Evolutionary conservation across 2,797 vertebrate species (phyloP).

Genomic region (Etheostoma perlongum): DNA sequence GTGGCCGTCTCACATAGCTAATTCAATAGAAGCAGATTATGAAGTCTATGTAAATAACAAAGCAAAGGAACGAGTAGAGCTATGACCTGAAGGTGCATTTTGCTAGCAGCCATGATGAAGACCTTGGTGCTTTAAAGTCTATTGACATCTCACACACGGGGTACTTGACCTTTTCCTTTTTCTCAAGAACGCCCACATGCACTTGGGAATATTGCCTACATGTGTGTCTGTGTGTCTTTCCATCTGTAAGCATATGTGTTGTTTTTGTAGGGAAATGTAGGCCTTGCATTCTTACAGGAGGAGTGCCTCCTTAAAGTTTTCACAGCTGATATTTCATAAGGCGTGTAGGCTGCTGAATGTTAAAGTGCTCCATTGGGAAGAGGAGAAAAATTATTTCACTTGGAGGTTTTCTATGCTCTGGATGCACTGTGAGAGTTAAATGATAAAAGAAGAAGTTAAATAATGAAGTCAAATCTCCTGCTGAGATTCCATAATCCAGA

Average conservation of each 20-base stretch:
- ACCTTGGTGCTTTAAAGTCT: conserved; percentile 34
- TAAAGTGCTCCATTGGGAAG: conserved; percentile 30
- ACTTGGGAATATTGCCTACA: conserved; percentile 29
- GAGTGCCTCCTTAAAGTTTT: conserved; percentile 70
- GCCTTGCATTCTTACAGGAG: conserved; percentile 67
- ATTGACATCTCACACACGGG: conserved; percentile 17
- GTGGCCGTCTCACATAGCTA: background rate
- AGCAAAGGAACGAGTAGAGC: background rate
- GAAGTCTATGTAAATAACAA: conserved; percentile 7
- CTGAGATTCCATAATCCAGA: conserved; percentile 34
- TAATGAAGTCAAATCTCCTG: conserved; percentile 31
- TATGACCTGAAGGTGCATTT: conserved; percentile 1
- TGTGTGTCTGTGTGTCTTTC: conserved; percentile 51
- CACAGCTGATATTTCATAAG: conserved; percentile 73
- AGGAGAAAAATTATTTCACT: conserved; percentile 33
- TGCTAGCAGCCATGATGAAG: conserved; percentile 3
- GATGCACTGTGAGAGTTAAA: conserved; percentile 24
- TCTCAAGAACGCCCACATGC: conserved; percentile 47
- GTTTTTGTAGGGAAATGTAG: conserved; percentile 12
- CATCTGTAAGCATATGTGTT: conserved; percentile 53
- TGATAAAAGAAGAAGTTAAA: conserved; percentile 26
- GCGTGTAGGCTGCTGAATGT: conserved; percentile 46
- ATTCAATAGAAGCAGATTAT: conserved; percentile 2
- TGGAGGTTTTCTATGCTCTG: background rate
- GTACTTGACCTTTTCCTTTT: conserved; percentile 58